Percentiles rank a stretch among this genome's conserved stretches.
Evolutionary conservation across 2,113 vertebrate genomes (phyloP).

Genomic region (Cyrtonyx montezumae): DNA sequence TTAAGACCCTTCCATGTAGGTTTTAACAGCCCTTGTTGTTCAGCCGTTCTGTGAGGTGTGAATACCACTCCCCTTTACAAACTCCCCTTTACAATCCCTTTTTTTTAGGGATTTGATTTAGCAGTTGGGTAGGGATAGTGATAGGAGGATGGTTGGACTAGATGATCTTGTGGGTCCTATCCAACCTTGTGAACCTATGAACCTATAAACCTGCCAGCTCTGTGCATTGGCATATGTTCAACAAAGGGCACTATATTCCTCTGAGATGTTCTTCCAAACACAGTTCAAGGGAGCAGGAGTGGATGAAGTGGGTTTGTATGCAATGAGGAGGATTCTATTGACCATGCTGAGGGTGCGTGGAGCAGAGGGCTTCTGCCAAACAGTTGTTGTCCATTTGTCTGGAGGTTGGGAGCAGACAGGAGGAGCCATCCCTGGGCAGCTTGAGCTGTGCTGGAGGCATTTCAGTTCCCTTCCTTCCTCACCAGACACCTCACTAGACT

Average conservation of each 20-base stretch:
- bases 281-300: not conserved
- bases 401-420: no score
- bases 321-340: rapidly evolving
- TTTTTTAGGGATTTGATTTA: no score
- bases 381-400: rapidly evolving
- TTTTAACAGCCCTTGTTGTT: not conserved
- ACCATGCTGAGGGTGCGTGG: rapidly evolving
- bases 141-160: no score
- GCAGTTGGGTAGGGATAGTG: no score
- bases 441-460: not conserved
- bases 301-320: not conserved
- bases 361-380: not conserved
- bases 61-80: not conserved
- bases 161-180: no score
- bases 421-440: not conserved
- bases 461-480: not conserved
- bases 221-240: no score
- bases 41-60: rapidly evolving
- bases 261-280: not conserved
- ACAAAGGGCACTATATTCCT: not conserved
- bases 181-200: no score
- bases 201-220: no score
- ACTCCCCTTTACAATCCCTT: no score
- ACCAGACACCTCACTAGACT: not conserved
- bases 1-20: no score